Base-by-base conservation (phyloP, 2,113 vertebrate genomes). In the Mus pahari region DNA sequence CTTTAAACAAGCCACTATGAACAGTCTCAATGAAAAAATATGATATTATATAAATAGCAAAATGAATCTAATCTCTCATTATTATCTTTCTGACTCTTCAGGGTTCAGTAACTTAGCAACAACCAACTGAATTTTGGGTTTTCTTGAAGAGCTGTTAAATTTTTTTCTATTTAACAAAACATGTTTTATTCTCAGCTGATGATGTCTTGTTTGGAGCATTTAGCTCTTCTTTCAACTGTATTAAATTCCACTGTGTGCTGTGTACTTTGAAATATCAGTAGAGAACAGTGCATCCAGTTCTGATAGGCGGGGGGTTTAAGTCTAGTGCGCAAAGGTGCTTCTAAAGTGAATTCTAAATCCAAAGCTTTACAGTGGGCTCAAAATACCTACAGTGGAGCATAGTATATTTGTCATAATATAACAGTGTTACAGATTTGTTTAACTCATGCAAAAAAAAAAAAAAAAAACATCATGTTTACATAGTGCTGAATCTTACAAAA, bases 81-180 rank as follows among this genome's bases (percentile, higher is more conserved):
- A 81, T 77, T 48, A 68, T 78, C 36, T 73, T 84, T 71, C 86
- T n/a, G 55, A 93, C 74, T 97, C 74, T 53, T 55, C 11, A 96
- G n/a, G 7, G 55, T 90, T 90, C 75, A 94, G 77, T 89, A 92
- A 93, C 24, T 93, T 92, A 89, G 90, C 55, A 97, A 87, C 71
- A 94, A 91, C 74, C 83, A 39, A 74, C 83, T 94, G 86, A 84
- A 86, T 81, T 58, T 86, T 64, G 11, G 45, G 42, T 45, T 90
- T 93, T 53, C 91, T 53, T 75, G n/a, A 90, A 95, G 86, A 39
- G 89, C 22, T 68, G n/a, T 95, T 90, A 83, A 31, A 79, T 81
- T 90, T 90, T 86, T 77, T 86, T 89, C 78, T 97, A 62, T 86
- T 94, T 95, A 96, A 94, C 58, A 92, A 91, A 97, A 96, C 68